Conservation (phyloP, 1,140 invertebrate genomes). For the Drosophila ercepeae region DNA sequence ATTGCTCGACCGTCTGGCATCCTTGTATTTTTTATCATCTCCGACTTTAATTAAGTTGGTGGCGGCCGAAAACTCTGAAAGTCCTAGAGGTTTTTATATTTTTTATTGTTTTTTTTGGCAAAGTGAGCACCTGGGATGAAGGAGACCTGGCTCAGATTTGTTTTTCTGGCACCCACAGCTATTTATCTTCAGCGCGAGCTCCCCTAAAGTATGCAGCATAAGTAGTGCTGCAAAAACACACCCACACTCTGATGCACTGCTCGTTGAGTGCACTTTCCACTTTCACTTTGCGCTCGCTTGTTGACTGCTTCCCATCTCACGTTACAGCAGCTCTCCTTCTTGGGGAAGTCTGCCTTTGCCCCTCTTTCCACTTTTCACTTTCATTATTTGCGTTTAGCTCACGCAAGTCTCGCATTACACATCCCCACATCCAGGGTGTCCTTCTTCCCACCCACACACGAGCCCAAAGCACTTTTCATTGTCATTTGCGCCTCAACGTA, state of each 20-base stretch:
- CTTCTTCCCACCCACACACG: slow-evolving; percentile 8
- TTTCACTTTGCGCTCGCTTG: slow-evolving; percentile 76
- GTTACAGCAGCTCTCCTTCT: slow-evolving; percentile 1
- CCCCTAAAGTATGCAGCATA: slow-evolving; percentile 67
- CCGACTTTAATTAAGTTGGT: slow-evolving; percentile 72
- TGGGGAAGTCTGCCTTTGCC: background rate
- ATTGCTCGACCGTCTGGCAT: slow-evolving; percentile 38
- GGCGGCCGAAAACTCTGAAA: slow-evolving; percentile 31
- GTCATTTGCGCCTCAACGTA: slow-evolving; percentile 67
- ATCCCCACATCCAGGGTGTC: background rate
- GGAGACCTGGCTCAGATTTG: slow-evolving; percentile 45
- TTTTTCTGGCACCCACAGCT: slow-evolving; percentile 59
- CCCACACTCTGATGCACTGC: slow-evolving; percentile 29
- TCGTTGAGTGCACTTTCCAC: slow-evolving; percentile 75
- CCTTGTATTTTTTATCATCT: slow-evolving; percentile 37
- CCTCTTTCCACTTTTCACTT: slow-evolving; percentile 44
- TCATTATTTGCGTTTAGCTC: slow-evolving; percentile 78
- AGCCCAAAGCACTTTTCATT: slow-evolving; percentile 64
- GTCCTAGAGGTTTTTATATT: slow-evolving; percentile 29
- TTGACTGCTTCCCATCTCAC: slow-evolving; percentile 57
- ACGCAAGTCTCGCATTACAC: slow-evolving; percentile 65
- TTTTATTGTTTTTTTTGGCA: slow-evolving; percentile 26
- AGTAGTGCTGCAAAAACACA: slow-evolving; percentile 44
- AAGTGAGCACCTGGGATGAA: slow-evolving; percentile 30
- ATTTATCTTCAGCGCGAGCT: slow-evolving; percentile 70